Base-by-base conservation (phyloP, 2,888 invertebrate species). In the Philhelius pedissequus region DNA sequence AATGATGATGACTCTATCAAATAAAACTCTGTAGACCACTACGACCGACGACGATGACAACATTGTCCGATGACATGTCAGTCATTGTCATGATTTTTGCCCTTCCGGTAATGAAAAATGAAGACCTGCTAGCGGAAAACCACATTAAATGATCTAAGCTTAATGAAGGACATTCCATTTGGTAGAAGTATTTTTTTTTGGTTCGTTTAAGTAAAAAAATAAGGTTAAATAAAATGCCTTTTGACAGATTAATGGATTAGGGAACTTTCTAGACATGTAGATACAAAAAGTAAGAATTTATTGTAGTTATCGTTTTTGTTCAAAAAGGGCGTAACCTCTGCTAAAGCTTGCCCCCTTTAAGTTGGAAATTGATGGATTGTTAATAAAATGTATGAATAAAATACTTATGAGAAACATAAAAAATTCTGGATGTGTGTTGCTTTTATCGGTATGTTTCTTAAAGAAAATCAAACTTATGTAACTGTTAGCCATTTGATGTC, bases 141-240 rank as follows among this genome's bases (percentile, higher is more conserved):
- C 20, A 64, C 73, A 60, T 68, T 45, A 73, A 82, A 82, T 73
- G 71, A 78, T 60, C 54, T 30, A 35, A 73, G 66, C 40, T 68
- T 75, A 83, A 83, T 83, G 83, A 75, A 32, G 73, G 69, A 79
- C 74, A 74, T 74, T 62, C 64, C 73, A 66, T 75, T 69, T 45
- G 69, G 58, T 52, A 64, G 50, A 20, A 20, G 27, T 27, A 48
- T 43, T 27, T 54, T 48, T 43, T 30, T 50, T 7, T 43, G 50
- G 35, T 68, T 56, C 35, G 40, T 13, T 22, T 22, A 20, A 6
- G 6, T 2, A n/a, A 40, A 71, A 43, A 62, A 45, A 32, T 43
- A 27, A 40, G 40, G 62, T 45, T 62, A 68, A 54, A 69, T 64
- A 20, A 32, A 74, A 74, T 58, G 74, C 13, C 74, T 20, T 73